A percentile compares a stretch with the other conserved stretches of the same genome.
These are phyloP conservation scores for Ornithoptera alexandrae DNA, from an alignment of 2,888 invertebrate genomes.

Conservation along the genomic window DNA sequence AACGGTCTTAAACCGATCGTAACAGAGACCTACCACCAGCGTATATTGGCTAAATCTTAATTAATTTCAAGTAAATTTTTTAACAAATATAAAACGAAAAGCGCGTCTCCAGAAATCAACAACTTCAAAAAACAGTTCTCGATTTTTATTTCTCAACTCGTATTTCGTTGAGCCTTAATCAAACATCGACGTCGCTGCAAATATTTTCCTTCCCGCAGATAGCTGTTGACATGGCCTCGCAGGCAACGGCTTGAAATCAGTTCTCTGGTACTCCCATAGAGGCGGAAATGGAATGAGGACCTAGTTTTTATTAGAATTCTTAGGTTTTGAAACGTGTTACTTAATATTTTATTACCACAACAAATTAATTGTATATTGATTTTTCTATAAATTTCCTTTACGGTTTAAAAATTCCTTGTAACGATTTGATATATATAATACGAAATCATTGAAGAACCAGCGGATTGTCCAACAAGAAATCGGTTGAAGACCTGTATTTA, in stretches of 20 bases:
- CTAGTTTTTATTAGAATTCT: background rate
- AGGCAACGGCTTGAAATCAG: conserved; percentile 33
- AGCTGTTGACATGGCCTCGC: conserved; percentile 35
- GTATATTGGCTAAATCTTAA: no score
- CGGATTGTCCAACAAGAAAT: no score
- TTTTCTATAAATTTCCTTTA: no score
- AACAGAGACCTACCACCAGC: no score
- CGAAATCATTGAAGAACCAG: no score
- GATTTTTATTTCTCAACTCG: conserved; percentile 32
- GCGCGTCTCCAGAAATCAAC: background rate
- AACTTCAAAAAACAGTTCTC: conserved; percentile 15
- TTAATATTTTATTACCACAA: background rate
- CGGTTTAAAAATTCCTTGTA: no score
- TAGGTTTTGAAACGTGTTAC: background rate
- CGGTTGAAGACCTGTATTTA: no score
- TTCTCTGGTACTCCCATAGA: conserved; percentile 28
- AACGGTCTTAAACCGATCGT: no score
- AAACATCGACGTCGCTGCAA: conserved; percentile 33
- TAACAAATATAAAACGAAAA: background rate
- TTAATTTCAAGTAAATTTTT: no score
- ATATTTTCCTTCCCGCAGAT: conserved; percentile 36
- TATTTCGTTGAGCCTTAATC: conserved; percentile 32
- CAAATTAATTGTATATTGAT: no score
- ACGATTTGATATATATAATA: no score
- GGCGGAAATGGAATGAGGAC: background rate